phyloP scores from a whole-genome alignment of 2,113 vertebrate genomes.

The Athene noctua region DNA sequence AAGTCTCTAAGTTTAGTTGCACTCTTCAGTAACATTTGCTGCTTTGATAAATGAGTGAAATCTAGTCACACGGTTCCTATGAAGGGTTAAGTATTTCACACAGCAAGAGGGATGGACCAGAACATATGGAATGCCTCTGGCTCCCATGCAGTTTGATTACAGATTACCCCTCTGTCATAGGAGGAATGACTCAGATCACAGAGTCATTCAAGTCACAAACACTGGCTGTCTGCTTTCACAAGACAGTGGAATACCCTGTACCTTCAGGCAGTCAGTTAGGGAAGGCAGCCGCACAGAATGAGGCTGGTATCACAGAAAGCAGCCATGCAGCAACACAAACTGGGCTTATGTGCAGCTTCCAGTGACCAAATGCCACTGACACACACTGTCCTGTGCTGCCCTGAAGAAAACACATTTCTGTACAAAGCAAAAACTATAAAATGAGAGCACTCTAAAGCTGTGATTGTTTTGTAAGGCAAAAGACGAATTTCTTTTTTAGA shows the following conservation, averaged over 20 bases:
- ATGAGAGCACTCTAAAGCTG: neutral
- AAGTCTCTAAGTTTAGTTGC: neutral
- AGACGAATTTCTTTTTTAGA: neutral
- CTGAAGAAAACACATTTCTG: neutral
- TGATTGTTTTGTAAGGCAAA: neutral
- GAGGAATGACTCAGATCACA: neutral
- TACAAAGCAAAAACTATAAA: neutral
- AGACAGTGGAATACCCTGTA: neutral
- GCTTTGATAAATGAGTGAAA: neutral
- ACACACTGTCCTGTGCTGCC: neutral
- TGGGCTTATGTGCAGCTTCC: neutral
- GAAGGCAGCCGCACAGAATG: neutral
- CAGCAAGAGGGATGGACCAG: neutral
- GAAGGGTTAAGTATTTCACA: slow-evolving; percentile 1
- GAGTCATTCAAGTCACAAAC: neutral
- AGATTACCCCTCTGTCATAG: neutral
- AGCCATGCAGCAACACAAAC: neutral
- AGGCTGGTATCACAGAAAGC: neutral
- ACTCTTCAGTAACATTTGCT: neutral
- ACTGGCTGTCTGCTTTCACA: neutral
- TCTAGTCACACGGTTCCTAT: neutral
- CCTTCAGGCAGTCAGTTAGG: neutral
- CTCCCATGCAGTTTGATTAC: neutral
- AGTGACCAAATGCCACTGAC: neutral
- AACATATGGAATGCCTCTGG: neutral